Percentiles rank a stretch among this genome's conserved stretches.
Conservation (phyloP, 2,797 vertebrate genomes). For the Hemitrygon akajei region DNA sequence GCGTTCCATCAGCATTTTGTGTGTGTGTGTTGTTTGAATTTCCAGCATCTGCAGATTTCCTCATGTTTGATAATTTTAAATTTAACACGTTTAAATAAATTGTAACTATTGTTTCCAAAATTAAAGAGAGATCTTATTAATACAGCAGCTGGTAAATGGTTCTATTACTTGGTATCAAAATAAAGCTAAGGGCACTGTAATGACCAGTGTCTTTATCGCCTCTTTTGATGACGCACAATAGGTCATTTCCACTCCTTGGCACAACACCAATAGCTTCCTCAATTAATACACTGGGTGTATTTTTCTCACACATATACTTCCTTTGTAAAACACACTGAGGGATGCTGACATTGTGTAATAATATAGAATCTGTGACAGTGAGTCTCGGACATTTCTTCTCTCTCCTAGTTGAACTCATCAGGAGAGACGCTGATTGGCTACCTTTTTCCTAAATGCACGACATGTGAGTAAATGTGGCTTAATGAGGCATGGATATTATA, state of each 20-base stretch:
- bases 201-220: neutral
- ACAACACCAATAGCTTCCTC: neutral
- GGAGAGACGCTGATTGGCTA: neutral
- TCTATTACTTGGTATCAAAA: neutral
- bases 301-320: neutral
- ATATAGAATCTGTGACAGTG: neutral
- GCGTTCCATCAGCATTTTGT: no score
- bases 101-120: neutral
- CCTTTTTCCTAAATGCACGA: no score
- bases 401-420: neutral
- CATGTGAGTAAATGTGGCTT: no score
- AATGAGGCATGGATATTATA: no score
- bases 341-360: neutral
- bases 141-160: neutral
- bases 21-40: no score
- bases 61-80: no score
- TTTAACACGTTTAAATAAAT: neutral
- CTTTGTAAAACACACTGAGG: neutral
- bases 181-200: neutral
- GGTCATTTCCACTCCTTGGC: neutral
- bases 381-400: neutral
- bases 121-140: neutral
- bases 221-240: neutral
- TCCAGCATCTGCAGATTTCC: no score
- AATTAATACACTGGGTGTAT: neutral